Percentiles rank a stretch among this genome's conserved stretches.
Evolutionary conservation across 2,113 vertebrate genomes (phyloP).

Genomic region (Willisornis vidua): DNA sequence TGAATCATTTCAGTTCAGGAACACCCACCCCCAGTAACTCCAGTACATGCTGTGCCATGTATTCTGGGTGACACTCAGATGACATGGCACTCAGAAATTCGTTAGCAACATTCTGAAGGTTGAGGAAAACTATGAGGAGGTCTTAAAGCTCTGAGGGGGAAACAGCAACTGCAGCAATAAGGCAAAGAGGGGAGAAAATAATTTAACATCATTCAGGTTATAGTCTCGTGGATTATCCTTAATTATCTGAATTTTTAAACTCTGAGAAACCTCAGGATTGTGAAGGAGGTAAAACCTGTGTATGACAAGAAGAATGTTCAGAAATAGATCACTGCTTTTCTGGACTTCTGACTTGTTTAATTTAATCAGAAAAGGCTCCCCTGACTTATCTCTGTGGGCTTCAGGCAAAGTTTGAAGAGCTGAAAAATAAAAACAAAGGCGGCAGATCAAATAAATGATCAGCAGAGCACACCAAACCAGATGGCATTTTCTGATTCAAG

Average conservation of each 20-base stretch:
- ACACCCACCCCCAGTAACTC: constrained; percentile 21
- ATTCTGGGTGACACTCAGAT: background rate
- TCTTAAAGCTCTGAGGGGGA: background rate
- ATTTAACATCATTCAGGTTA: background rate
- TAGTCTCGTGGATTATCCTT: background rate
- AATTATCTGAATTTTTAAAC: background rate
- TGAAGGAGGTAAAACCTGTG: background rate
- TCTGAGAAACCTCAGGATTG: background rate
- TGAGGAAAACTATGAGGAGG: background rate
- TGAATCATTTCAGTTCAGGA: constrained; percentile 15
- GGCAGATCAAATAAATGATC: constrained; percentile 2
- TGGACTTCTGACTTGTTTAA: background rate
- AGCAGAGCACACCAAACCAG: background rate
- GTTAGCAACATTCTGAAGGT: background rate
- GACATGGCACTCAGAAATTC: background rate
- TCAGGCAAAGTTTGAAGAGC: background rate
- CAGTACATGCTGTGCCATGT: constrained; percentile 25
- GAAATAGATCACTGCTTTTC: background rate
- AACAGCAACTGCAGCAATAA: background rate
- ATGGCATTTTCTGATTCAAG: background rate
- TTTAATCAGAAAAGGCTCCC: background rate
- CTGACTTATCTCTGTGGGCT: background rate
- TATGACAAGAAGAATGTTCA: background rate
- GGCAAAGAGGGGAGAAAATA: background rate
- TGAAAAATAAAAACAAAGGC: constrained; percentile 24